Evolutionary conservation across 2,888 invertebrate species (phyloP).

Genomic region (Agrochola lota): DNA sequence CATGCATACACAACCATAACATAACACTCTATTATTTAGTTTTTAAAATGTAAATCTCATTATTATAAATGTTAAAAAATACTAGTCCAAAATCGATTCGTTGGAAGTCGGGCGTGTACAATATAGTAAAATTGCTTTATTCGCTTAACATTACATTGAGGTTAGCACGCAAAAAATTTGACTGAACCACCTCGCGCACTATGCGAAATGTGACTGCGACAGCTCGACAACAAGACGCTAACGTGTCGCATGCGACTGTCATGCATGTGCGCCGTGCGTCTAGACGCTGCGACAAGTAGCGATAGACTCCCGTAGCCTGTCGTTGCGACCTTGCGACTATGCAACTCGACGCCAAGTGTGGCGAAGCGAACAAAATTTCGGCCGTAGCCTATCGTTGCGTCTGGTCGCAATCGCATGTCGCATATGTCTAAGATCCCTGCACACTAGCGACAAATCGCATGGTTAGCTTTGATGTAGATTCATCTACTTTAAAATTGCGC

Average conservation of each 20-base stretch:
- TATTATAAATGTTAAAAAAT: slow-evolving; percentile 77
- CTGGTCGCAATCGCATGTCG: neutral
- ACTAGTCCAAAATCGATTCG: slow-evolving; percentile 72
- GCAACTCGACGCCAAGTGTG: neutral
- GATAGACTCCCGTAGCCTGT: neutral
- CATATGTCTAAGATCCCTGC: slow-evolving; percentile 19
- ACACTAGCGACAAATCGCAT: slow-evolving; percentile 41
- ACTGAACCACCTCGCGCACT: slow-evolving; percentile 3
- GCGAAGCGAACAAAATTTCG: neutral
- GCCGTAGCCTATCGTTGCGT: neutral
- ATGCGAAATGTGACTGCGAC: neutral
- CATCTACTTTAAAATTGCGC: slow-evolving; percentile 17
- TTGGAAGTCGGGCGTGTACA: slow-evolving; percentile 56
- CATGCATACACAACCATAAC: slow-evolving; percentile 68
- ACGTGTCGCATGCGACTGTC: neutral
- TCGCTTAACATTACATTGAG: slow-evolving; percentile 80
- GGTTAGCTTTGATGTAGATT: neutral
- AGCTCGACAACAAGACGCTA: neutral
- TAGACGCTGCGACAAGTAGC: neutral
- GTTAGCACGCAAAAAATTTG: slow-evolving; percentile 48
- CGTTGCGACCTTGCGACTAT: too few species aligned
- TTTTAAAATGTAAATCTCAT: slow-evolving; percentile 73
- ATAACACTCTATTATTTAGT: slow-evolving; percentile 81
- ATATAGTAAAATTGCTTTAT: slow-evolving; percentile 71
- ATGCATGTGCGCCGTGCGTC: neutral